Evolutionary conservation across 1,140 invertebrate species (phyloP).

Genomic region (Dysdera silvatica): DNA sequence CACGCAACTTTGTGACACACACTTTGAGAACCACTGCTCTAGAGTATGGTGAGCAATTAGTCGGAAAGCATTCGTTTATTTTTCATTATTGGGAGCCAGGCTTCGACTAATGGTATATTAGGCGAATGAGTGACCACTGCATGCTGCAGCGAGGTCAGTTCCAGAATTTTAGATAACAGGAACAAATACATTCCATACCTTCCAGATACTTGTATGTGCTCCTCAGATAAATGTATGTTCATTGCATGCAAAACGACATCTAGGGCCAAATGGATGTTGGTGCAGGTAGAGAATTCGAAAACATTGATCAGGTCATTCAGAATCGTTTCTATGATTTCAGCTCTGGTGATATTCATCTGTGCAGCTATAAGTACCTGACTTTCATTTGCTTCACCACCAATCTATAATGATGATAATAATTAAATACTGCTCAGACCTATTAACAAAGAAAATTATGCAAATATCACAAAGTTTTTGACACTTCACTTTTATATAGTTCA

Average conservation of each 20-base stretch:
- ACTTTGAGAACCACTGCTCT: too few relatives aligned
- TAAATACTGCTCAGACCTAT: neutral
- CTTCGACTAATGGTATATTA: too few relatives aligned
- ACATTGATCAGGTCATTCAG: slow-evolving; percentile 87
- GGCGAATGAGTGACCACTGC: too few relatives aligned
- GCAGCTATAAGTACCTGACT: slow-evolving; percentile 75
- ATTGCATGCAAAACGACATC: slow-evolving; percentile 74
- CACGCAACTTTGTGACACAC: too few relatives aligned
- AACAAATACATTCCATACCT: slow-evolving; percentile 51
- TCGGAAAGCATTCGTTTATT: too few relatives aligned
- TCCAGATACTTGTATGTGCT: slow-evolving; percentile 85
- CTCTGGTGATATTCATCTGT: slow-evolving; percentile 50
- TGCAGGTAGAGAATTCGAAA: slow-evolving; percentile 52
- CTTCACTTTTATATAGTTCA: neutral
- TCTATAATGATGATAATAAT: slow-evolving; percentile 47
- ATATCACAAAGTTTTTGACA: neutral
- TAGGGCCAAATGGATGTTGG: slow-evolving; percentile 54
- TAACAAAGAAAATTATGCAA: neutral
- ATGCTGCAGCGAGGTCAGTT: too few relatives aligned
- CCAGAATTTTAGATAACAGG: neutral
- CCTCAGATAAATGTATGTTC: slow-evolving; percentile 69
- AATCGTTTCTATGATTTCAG: slow-evolving; percentile 68
- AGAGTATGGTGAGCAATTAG: too few relatives aligned
- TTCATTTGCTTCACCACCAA: slow-evolving; percentile 85
- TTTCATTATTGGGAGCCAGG: too few relatives aligned